Percentiles rank a stretch among this genome's conserved stretches.
phyloP scores from a whole-genome alignment of 2,888 invertebrate genomes.

The Amiota communis region DNA sequence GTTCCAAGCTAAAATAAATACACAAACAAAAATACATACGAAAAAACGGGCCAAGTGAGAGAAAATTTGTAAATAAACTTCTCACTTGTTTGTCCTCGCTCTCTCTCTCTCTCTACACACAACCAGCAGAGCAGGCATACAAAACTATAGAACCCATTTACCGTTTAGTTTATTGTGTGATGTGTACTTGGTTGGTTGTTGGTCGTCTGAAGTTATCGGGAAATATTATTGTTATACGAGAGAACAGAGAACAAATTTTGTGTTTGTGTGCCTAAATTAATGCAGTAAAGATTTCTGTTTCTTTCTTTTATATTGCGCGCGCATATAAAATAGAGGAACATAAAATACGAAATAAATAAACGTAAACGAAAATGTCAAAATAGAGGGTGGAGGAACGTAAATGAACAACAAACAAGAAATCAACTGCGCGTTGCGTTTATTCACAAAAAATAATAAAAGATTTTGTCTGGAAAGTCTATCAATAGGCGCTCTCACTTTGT shows the following conservation, averaged over 20 bases:
- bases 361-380: conserved; percentile 6
- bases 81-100: not conserved
- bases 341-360: conserved; percentile 20
- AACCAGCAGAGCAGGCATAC: not conserved
- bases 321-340: not conserved
- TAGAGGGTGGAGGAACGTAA: not conserved
- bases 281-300: conserved; percentile 51
- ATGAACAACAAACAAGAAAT: not conserved
- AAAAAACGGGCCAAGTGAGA: conserved; percentile 18
- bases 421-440: too few relatives aligned
- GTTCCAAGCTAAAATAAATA: not conserved
- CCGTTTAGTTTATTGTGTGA: too few relatives aligned
- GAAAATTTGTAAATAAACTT: not conserved
- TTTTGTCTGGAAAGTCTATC: conserved; percentile 4
- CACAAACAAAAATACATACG: not conserved
- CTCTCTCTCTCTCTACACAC: not conserved
- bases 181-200: conserved; percentile 2
- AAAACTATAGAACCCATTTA: too few relatives aligned
- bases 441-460: too few relatives aligned
- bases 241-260: conserved; percentile 73
- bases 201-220: not conserved
- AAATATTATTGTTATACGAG: not conserved
- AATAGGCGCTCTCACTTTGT: conserved; percentile 13
- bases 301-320: not conserved
- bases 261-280: conserved; percentile 58